Evolutionary conservation across 2,797 vertebrate genomes (phyloP).

Genomic region (Gymnothorax javanicus): DNA sequence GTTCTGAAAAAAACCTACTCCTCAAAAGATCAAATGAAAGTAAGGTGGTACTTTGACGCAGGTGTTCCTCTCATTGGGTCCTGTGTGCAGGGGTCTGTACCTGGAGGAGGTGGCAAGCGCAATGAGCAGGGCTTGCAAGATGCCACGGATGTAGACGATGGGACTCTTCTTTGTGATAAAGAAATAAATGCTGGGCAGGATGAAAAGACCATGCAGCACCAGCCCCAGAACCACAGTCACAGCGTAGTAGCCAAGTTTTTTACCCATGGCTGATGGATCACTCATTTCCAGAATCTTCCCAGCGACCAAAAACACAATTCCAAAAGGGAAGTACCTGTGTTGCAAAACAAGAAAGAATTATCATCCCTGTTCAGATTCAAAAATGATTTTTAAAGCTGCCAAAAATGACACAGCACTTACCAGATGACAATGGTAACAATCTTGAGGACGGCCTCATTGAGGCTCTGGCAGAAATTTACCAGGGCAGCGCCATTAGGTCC

Average conservation of each 20-base stretch:
- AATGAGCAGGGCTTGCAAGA: conserved; percentile 93
- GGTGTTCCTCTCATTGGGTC: neutral
- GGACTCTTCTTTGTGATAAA: conserved; percentile 96
- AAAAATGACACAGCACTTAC: conserved; percentile 65
- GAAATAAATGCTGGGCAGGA: conserved; percentile 93
- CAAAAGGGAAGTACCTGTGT: conserved; percentile 96
- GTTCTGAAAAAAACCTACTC: no score
- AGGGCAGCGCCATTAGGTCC: conserved; percentile 88
- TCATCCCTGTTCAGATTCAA: neutral
- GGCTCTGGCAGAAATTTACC: conserved; percentile 95
- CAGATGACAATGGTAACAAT: conserved; percentile 94
- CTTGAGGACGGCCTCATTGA: conserved; percentile 93
- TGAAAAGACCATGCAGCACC: conserved; percentile 89
- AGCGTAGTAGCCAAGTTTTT: conserved; percentile 93
- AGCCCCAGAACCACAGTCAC: conserved; percentile 91
- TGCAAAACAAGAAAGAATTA: neutral
- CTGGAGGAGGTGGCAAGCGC: conserved; percentile 95
- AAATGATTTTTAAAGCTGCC: neutral
- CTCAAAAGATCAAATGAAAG: neutral
- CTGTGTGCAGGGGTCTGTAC: conserved; percentile 57
- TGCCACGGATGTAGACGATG: conserved; percentile 91
- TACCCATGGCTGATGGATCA: conserved; percentile 89
- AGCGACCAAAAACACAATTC: conserved; percentile 96
- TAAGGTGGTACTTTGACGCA: neutral
- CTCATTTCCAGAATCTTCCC: conserved; percentile 98